These are phyloP conservation scores for Tachina fera DNA, from an alignment of 2,888 invertebrate genomes.

Conservation along the genomic window DNA sequence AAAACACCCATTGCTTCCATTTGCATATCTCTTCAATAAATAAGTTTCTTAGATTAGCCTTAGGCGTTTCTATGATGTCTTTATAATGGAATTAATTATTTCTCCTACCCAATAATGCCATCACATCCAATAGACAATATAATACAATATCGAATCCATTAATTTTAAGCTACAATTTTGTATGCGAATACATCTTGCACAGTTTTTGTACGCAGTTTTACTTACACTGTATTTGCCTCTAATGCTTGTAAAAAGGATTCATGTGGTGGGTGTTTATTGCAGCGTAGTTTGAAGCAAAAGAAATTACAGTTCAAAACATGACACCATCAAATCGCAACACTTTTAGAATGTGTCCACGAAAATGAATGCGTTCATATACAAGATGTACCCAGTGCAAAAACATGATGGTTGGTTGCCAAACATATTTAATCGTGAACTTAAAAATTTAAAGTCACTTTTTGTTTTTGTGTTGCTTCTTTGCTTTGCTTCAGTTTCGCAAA, in stretches of 20 bases:
- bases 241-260: constrained; percentile 6
- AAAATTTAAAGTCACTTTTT: constrained; percentile 17
- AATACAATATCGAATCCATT: constrained; percentile 18
- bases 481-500: not conserved
- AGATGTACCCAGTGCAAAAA: not conserved
- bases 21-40: not conserved
- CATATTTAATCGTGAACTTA: constrained; percentile 36
- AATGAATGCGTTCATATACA: not conserved
- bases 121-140: not conserved
- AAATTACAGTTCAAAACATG: constrained; percentile 60
- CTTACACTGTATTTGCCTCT: not conserved
- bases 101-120: not conserved
- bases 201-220: not conserved
- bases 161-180: constrained; percentile 42
- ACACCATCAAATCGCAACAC: constrained; percentile 59
- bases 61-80: not conserved
- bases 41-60: not conserved
- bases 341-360: constrained; percentile 30
- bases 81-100: not conserved
- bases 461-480: not conserved
- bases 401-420: constrained; percentile 26
- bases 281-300: not conserved
- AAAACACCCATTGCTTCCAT: too few relatives aligned
- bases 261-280: constrained; percentile 7
- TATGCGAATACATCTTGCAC: not conserved